phyloP scores from a whole-genome alignment of 2,888 invertebrate species.

The Acanthosepion esculentum region DNA sequence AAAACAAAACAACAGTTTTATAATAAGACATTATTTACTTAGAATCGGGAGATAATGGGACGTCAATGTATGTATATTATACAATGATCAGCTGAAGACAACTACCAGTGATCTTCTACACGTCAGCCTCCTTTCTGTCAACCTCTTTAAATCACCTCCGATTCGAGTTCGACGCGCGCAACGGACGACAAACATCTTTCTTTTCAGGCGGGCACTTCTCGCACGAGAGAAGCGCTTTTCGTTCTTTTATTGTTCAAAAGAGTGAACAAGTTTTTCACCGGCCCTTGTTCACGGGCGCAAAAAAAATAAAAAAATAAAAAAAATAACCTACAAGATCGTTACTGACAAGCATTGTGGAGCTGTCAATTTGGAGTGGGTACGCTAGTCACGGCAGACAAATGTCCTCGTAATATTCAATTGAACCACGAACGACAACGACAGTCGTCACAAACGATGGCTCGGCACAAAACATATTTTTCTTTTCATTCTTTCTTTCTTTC shows the following conservation, averaged over 20 bases:
- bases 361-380: neutral
- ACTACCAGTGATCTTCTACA: too few relatives aligned
- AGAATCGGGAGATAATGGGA: too few relatives aligned
- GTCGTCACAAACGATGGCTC: neutral
- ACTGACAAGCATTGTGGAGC: conserved; percentile 16
- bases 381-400: conserved; percentile 11
- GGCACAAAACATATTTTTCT: neutral
- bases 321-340: neutral
- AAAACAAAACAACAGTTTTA: too few relatives aligned
- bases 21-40: too few relatives aligned
- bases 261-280: neutral
- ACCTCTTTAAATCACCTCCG: too few relatives aligned
- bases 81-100: too few relatives aligned
- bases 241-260: neutral
- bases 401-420: conserved; percentile 14
- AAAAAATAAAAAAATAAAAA: neutral
- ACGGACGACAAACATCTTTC: neutral
- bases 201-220: neutral
- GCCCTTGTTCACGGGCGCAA: neutral
- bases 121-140: too few relatives aligned
- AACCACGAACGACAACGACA: neutral
- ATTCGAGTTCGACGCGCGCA: too few relatives aligned
- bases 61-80: too few relatives aligned
- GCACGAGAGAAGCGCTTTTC: neutral
- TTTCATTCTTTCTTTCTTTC: neutral